These are phyloP conservation scores for Lordiphosa collinella DNA, from an alignment of 1,140 invertebrate genomes.

Conservation along the genomic window DNA sequence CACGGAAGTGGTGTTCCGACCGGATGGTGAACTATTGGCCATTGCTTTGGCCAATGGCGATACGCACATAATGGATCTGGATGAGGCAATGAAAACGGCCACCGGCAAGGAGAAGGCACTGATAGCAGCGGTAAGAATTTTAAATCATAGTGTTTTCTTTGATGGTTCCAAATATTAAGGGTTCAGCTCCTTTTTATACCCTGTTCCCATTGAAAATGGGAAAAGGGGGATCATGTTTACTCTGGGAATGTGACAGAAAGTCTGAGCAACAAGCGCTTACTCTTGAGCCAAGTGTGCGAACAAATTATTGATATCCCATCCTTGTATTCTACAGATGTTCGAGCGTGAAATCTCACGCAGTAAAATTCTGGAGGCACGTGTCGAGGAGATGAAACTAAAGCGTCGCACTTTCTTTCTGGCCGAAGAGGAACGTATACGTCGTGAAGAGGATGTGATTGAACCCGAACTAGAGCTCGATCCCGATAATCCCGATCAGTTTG, in stretches of 20 bases:
- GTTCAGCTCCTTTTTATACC: too few species aligned
- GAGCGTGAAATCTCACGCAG: conserved; percentile 92
- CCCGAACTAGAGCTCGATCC: conserved; percentile 45
- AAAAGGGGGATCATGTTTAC: too few species aligned
- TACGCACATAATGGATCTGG: conserved; percentile 88
- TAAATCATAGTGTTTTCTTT: too few species aligned
- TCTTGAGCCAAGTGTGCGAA: too few species aligned
- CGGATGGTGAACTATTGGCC: conserved; percentile 87
- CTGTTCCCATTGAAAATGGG: too few species aligned
- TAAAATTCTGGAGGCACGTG: conserved; percentile 92
- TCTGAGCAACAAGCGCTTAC: too few species aligned
- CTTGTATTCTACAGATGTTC: too few species aligned
- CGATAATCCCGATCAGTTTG: conserved; percentile 65
- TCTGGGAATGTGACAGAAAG: too few species aligned
- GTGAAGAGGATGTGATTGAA: neutral
- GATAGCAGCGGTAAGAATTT: conserved; percentile 85
- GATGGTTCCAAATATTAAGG: too few species aligned
- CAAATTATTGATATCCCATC: too few species aligned
- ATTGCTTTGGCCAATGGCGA: conserved; percentile 88
- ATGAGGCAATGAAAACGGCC: conserved; percentile 86
- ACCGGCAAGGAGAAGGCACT: conserved; percentile 90
- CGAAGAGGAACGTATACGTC: conserved; percentile 30
- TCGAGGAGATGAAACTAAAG: conserved; percentile 86
- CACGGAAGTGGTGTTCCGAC: conserved; percentile 80
- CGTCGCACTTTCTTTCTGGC: conserved; percentile 52